Base-by-base conservation (phyloP, 2,888 invertebrate species). In the Eupelmus urozonus region DNA sequence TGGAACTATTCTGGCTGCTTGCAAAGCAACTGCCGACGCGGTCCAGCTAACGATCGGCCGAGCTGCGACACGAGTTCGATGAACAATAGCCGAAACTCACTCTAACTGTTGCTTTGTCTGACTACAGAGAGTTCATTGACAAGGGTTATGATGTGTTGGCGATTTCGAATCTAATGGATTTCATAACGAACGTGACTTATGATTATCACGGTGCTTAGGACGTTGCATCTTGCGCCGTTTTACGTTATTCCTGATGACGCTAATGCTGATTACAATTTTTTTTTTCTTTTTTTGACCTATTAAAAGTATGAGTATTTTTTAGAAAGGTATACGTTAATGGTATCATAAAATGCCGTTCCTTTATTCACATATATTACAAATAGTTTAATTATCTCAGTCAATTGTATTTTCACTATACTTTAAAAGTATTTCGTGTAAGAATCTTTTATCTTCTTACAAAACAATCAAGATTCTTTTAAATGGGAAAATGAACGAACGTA, bases 1-100 rank as follows among this genome's bases (percentile, higher is more conserved):
- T 98, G 98, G 98, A 97, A 97, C 87, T 98, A 98, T 87, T 98
- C 98, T 0, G 95, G 95, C 79, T 97, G 97, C 85, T 97, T 97
- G 96, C 97, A 97, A 87, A 96, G 96, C 82, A 94, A 96, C 87
- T 97, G 97, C 87, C 93, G 93, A 57, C 94, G 94, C 84, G 97
- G 97, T 0, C 94, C 96, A 0, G 92, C 92, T 0, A 93, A 94
- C 23, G 97, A 97, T 86, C 95, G 93, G 84, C 92, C 92, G 95
- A 95, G 90, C 83, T 96, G 79, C 91, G 92, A 29, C 90, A 90
- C 80, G 94, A 93, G 57, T 93, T 95, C 83, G 90, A 92, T 62
- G 90, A 90, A 73, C 93, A 94, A 82, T 91, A 89, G 20, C 93
- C 94, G 1, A 93, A 92, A n/a, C 91, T 97, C 86, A 92, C 94